phyloP scores from a whole-genome alignment of 2,888 invertebrate species.

The Noctua fimbriata region DNA sequence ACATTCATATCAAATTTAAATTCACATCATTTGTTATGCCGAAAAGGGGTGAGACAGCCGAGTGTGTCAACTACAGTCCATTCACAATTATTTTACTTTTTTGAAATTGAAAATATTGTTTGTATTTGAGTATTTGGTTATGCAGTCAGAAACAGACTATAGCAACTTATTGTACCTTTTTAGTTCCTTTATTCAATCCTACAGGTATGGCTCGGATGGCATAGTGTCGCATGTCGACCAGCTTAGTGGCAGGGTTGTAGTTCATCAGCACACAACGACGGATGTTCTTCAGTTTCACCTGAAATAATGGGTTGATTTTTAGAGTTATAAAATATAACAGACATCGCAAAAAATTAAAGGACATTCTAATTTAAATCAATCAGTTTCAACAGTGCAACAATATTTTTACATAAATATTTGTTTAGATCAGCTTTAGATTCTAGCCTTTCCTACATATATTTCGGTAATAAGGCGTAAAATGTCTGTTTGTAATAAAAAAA shows the following conservation, averaged over 20 bases:
- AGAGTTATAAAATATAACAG: not conserved
- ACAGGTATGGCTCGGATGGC: slow-evolving; percentile 97
- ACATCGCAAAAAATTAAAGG: not conserved
- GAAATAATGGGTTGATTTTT: slow-evolving; percentile 39
- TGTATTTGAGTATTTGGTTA: not conserved
- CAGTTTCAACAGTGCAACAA: not conserved
- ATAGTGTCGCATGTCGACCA: slow-evolving; percentile 98
- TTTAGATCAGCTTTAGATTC: not conserved
- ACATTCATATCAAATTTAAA: not conserved
- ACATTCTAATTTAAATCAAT: not conserved
- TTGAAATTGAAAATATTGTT: not conserved
- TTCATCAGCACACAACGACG: slow-evolving; percentile 97
- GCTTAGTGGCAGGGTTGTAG: slow-evolving; percentile 95
- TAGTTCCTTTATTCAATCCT: slow-evolving; percentile 97
- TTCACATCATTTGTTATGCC: not conserved
- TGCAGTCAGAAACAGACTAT: no score
- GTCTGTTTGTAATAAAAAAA: no score
- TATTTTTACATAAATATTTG: not conserved
- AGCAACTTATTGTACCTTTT: slow-evolving; percentile 90
- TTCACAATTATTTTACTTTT: not conserved
- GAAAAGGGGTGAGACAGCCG: not conserved
- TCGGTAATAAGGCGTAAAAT: not conserved
- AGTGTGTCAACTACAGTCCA: not conserved
- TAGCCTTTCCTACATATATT: not conserved
- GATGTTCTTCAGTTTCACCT: slow-evolving; percentile 96